phyloP scores from a whole-genome alignment of 2,797 vertebrate genomes.

The Sebastes kiyomatsui region DNA sequence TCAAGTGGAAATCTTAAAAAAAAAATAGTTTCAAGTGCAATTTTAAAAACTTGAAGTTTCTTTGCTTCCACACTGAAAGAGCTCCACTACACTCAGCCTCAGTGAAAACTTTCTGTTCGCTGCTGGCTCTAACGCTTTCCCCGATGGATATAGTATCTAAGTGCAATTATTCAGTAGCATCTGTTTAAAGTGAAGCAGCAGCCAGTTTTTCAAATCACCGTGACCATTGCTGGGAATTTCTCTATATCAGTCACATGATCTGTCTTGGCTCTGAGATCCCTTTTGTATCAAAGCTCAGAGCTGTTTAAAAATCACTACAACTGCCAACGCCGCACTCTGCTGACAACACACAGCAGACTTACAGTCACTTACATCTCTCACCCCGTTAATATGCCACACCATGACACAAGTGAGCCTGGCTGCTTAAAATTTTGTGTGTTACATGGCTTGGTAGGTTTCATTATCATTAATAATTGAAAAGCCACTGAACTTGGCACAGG shows the following conservation, averaged over 20 bases:
- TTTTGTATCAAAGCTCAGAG: slow-evolving; percentile 21
- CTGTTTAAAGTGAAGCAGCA: slow-evolving; percentile 15
- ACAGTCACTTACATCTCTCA: slow-evolving; percentile 47
- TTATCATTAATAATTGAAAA: slow-evolving; percentile 77
- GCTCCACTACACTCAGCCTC: neutral
- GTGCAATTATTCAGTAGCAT: slow-evolving; percentile 23
- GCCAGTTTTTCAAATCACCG: slow-evolving; percentile 4
- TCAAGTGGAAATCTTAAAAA: neutral
- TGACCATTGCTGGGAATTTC: neutral
- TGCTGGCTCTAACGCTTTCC: neutral
- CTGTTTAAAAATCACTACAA: slow-evolving; percentile 25
- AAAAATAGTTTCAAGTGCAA: too few species aligned
- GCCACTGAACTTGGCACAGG: slow-evolving; percentile 68
- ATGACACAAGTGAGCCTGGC: slow-evolving; percentile 42
- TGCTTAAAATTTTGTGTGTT: slow-evolving; percentile 51
- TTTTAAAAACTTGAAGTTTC: neutral
- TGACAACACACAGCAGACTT: slow-evolving; percentile 37
- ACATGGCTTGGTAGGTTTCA: slow-evolving; percentile 67
- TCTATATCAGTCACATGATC: slow-evolving; percentile 8
- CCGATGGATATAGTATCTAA: neutral
- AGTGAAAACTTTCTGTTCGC: neutral
- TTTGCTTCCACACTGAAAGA: neutral
- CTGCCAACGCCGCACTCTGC: slow-evolving; percentile 35
- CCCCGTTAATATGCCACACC: slow-evolving; percentile 52
- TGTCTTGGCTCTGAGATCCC: slow-evolving; percentile 1